These are phyloP conservation scores for Silurus meridionalis DNA, from an alignment of 2,113 vertebrate genomes.

Conservation along the genomic window DNA sequence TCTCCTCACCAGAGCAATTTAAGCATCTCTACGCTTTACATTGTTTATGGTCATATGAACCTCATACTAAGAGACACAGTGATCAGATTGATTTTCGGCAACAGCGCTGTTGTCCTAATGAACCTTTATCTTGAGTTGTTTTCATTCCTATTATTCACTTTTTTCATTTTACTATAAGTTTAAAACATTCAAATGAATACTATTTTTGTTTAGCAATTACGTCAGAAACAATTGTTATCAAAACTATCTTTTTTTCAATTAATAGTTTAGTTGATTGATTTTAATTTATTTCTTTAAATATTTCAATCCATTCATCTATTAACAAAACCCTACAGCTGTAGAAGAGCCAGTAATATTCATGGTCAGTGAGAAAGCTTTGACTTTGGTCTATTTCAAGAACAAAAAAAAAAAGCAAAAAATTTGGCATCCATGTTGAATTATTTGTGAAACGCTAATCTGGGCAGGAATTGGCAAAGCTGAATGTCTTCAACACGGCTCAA, in stretches of 20 bases:
- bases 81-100: slow-evolving; percentile 58
- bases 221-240: neutral
- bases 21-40: slow-evolving; percentile 71
- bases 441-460: neutral
- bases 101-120: slow-evolving; percentile 57
- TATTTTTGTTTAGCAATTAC: neutral
- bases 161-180: neutral
- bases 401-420: neutral
- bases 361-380: neutral
- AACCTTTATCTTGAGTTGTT: neutral
- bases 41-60: slow-evolving; percentile 79
- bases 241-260: neutral
- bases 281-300: no score
- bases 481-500: neutral
- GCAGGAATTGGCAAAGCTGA: neutral
- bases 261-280: no score
- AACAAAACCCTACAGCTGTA: neutral
- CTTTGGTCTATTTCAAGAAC: neutral
- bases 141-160: slow-evolving; percentile 17
- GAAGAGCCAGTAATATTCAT: neutral
- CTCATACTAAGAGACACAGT: slow-evolving; percentile 66
- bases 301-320: neutral
- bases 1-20: slow-evolving; percentile 57
- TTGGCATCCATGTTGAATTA: neutral
- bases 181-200: neutral